Conservation (phyloP, 2,113 vertebrate genomes). For the Protobothrops mucrosquamatus region DNA sequence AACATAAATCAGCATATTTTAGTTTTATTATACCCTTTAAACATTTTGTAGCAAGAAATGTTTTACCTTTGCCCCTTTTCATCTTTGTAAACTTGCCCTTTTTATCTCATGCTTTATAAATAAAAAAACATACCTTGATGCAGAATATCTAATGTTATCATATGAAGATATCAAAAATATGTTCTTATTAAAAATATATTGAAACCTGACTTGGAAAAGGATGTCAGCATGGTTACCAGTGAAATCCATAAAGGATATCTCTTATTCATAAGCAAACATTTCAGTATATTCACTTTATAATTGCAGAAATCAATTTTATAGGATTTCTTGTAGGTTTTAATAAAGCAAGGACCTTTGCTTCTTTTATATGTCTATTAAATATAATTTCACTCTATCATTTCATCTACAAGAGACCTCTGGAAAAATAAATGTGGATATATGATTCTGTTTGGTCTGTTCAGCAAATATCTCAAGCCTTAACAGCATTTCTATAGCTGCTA, state of each 20-base stretch:
- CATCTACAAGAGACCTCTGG: not conserved
- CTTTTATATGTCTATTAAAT: not conserved
- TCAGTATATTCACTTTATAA: not conserved
- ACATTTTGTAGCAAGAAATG: slow-evolving; percentile 4
- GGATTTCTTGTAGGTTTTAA: not conserved
- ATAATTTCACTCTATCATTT: not conserved
- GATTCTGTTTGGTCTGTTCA: not conserved
- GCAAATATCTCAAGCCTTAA: slow-evolving; percentile 1
- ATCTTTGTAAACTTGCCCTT: not conserved
- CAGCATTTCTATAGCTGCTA: slow-evolving; percentile 8
- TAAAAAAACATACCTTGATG: not conserved
- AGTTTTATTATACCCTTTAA: not conserved
- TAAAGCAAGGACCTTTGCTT: not conserved
- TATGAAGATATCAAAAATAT: slow-evolving; percentile 16
- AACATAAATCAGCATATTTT: slow-evolving; percentile 13
- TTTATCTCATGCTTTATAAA: not conserved
- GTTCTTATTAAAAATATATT: not conserved
- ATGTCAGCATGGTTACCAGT: not conserved
- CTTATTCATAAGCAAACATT: not conserved
- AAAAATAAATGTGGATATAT: slow-evolving; percentile 1
- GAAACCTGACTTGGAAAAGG: not conserved
- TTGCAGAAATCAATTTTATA: not conserved
- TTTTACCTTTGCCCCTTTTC: not conserved
- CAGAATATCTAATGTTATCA: slow-evolving; percentile 41
- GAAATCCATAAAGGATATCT: not conserved